A percentile compares a stretch with the other conserved stretches of the same genome.
phyloP scores from a whole-genome alignment of 2,797 vertebrate species.

The Argya squamiceps region DNA sequence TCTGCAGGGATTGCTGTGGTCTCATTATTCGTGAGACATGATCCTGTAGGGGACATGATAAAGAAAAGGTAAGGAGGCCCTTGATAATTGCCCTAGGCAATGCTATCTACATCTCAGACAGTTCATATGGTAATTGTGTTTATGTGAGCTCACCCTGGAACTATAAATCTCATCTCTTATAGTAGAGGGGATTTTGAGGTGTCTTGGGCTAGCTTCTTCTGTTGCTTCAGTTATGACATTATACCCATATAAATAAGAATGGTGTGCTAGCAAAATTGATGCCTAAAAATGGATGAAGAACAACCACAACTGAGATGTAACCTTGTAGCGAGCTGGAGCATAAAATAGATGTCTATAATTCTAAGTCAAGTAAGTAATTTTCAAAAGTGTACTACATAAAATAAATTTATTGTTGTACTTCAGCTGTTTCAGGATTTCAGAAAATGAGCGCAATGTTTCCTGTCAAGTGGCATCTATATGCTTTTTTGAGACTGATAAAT shows the following conservation, averaged over 20 bases:
- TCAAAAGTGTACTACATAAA: background rate
- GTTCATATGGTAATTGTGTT: slow-evolving; percentile 60
- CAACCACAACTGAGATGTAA: slow-evolving; percentile 7
- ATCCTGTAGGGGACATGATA: slow-evolving; percentile 57
- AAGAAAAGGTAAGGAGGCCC: slow-evolving; percentile 55
- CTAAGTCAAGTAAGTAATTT: background rate
- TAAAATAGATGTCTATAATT: slow-evolving; percentile 22
- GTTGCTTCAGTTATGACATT: slow-evolving; percentile 28
- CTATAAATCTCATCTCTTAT: slow-evolving; percentile 48
- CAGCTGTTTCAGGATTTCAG: slow-evolving; percentile 9
- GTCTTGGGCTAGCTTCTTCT: slow-evolving; percentile 15
- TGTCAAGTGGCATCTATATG: background rate
- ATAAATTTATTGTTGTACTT: background rate
- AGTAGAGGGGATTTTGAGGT: background rate
- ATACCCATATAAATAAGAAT: slow-evolving; percentile 22
- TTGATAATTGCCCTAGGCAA: slow-evolving; percentile 55
- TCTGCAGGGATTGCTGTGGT: slow-evolving; percentile 52
- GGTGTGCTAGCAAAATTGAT: slow-evolving; percentile 4
- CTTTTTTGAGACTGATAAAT: background rate
- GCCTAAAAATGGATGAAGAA: background rate
- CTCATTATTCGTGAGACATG: slow-evolving; percentile 67
- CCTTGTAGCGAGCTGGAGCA: background rate
- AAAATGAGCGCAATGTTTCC: background rate
- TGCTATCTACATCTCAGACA: slow-evolving; percentile 41
- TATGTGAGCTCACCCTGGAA: slow-evolving; percentile 33